Conservation (phyloP, 2,797 vertebrate genomes). For the Scyliorhinus canicula region DNA sequence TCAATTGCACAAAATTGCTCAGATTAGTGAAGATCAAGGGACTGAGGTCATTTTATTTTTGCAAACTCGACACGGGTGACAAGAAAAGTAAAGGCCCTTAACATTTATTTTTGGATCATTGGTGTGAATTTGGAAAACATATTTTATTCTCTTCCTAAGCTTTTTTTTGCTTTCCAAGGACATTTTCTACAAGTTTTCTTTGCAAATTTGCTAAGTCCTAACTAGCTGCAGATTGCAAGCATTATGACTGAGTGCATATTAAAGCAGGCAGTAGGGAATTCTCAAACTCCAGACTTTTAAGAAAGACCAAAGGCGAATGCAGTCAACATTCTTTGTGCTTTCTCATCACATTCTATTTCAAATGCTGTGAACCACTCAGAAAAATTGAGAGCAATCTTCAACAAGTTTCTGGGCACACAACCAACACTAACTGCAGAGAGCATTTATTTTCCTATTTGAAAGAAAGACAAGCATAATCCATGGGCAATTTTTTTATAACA, state of each 20-base stretch:
- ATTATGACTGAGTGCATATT: background rate
- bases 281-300: background rate
- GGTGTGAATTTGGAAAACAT: background rate
- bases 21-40: background rate
- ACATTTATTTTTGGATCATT: background rate
- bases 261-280: background rate
- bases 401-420: background rate
- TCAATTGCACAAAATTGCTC: background rate
- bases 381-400: background rate
- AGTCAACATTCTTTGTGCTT: background rate
- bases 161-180: background rate
- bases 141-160: background rate
- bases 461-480: background rate
- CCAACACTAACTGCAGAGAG: background rate
- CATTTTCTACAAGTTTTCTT: background rate
- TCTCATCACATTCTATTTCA: background rate
- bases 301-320: background rate
- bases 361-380: background rate
- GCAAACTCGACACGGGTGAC: background rate
- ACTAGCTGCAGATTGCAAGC: background rate
- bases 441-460: background rate
- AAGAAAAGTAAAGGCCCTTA: background rate
- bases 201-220: background rate
- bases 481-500: background rate
- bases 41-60: background rate